Evolutionary conservation across 1,140 invertebrate genomes (phyloP), one percentile per base, ranked within the genome.

Genomic region (Lepeophtheirus salmonis): DNA sequence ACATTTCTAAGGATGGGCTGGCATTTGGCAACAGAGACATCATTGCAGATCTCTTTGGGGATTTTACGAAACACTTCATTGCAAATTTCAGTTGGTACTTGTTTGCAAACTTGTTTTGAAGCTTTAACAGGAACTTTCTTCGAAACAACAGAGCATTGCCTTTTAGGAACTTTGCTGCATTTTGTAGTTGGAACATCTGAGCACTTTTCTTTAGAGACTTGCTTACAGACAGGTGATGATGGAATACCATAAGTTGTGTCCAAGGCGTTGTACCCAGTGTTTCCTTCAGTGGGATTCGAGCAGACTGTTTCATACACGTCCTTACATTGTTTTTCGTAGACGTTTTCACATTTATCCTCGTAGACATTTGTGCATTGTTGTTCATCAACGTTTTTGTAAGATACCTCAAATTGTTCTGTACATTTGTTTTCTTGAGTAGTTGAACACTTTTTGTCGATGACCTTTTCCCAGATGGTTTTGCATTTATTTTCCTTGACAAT

Each of bases 401-500:
- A 16, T 1, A 25, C 26, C 23, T 57, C 24, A 6, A 57, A 2
- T 10, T 30, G 13, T 2, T 20, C 17, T 16, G 20, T 24, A 23
- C 55, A 57, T 16, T 17, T 16, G 3, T 26, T 13, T 23, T 57
- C 55, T 12, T 25, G 13, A 4, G 22, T 17, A 17, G 55, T 57
- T 26, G 21, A 17, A 23, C 55, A 57, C 26, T n/a, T 57, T 17
- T 24, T 57, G 22, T 57, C 55, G 10, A 17, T n/a, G 20, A 26
- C 26, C 12, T 17, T 57, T 16, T 57, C 26, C 23, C 26, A 57
- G 21, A 57, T 25, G 3, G 26, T 41, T 16, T 24, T 17, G 22
- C 55, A 57, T 48, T 57, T 57, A 14, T 57, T 25, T 25, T 57
- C 55, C 13, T 26, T 16, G 20, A 60, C 57, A 12, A 51, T 20